Percentiles rank a stretch among this genome's conserved stretches.
Conservation (phyloP, 2,113 vertebrate species). For the Todiramphus saurophagus region DNA sequence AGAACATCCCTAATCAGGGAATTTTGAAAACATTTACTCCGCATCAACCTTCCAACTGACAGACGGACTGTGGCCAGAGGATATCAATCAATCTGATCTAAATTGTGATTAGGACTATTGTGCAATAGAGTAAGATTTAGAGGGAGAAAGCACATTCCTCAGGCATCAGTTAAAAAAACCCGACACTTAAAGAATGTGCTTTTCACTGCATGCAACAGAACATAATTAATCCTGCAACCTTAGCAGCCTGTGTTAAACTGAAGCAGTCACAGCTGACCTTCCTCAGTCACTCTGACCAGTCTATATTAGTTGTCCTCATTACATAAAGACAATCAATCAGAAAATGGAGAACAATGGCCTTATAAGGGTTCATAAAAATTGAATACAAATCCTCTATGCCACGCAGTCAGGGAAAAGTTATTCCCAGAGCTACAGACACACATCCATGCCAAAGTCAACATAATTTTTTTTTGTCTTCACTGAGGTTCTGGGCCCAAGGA, state of each 20-base stretch:
- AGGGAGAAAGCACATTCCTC: background rate
- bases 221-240: background rate
- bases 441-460: background rate
- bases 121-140: rapidly evolving
- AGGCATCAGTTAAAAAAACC: background rate
- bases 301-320: conserved; percentile 45
- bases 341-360: conserved; percentile 50
- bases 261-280: conserved; percentile 41
- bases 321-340: conserved; percentile 64
- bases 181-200: background rate
- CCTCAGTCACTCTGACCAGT: conserved; percentile 23
- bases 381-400: background rate
- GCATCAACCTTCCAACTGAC: background rate
- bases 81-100: background rate
- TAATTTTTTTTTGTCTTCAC: background rate
- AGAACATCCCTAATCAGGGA: background rate
- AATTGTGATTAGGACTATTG: background rate
- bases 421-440: background rate
- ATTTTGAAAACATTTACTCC: background rate
- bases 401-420: background rate
- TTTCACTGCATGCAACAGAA: background rate
- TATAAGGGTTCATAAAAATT: conserved; percentile 45
- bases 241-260: background rate
- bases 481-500: background rate
- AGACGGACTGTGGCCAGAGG: background rate